phyloP scores from a whole-genome alignment of 1,140 invertebrate species.

The Drosophila kanapiae region DNA sequence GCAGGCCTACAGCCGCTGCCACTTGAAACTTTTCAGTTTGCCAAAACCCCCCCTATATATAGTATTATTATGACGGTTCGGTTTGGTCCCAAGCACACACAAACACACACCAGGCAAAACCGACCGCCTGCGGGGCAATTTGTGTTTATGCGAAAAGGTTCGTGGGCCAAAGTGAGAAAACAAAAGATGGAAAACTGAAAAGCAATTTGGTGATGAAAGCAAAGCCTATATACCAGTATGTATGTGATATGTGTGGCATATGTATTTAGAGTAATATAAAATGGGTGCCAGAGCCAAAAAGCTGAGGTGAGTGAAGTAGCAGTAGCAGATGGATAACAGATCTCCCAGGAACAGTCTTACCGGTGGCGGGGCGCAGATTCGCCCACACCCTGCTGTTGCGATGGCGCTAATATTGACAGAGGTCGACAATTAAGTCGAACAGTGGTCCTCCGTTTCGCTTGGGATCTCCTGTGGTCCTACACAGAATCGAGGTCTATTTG shows the following conservation, averaged over 20 bases:
- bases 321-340: constrained; percentile 5
- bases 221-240: constrained; percentile 31
- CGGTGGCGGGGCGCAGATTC: constrained; percentile 85
- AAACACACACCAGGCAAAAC: constrained; percentile 8
- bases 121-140: constrained; percentile 40
- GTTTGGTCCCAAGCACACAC: constrained; percentile 25
- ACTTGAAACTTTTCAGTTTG: constrained; percentile 61
- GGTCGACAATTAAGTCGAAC: constrained; percentile 68
- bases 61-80: constrained; percentile 30
- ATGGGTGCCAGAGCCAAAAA: constrained; percentile 31
- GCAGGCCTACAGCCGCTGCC: constrained; percentile 46
- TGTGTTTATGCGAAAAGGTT: constrained; percentile 34
- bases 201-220: constrained; percentile 46
- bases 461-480: neutral
- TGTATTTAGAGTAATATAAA: constrained; percentile 27
- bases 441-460: constrained; percentile 55
- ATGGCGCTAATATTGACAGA: constrained; percentile 85
- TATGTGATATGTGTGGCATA: constrained; percentile 13
- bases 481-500: neutral
- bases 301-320: constrained; percentile 19
- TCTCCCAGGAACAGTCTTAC: constrained; percentile 69
- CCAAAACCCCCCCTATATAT: neutral
- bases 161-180: constrained; percentile 16
- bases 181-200: constrained; percentile 36
- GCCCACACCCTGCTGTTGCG: constrained; percentile 85